phyloP scores from a whole-genome alignment of 2,888 invertebrate genomes.

The Invenusta paracnida region DNA sequence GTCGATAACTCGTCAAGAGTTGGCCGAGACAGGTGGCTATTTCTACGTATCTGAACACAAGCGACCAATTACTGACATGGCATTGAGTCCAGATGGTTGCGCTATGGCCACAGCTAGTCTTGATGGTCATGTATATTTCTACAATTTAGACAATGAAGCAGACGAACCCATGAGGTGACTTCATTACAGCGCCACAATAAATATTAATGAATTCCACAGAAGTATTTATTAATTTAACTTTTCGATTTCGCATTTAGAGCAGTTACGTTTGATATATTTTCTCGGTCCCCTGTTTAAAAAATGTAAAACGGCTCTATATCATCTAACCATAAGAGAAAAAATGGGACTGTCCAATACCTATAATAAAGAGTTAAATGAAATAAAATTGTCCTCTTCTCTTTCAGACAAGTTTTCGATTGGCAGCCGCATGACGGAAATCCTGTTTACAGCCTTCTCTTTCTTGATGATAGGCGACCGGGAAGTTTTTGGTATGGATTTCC shows the following conservation, averaged over 20 bases:
- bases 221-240: no score
- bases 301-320: no score
- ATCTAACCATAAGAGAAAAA: no score
- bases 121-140: constrained; percentile 86
- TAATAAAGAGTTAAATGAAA: no score
- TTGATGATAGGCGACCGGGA: constrained; percentile 68
- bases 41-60: constrained; percentile 45
- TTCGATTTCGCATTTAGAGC: no score
- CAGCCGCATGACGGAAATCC: constrained; percentile 82
- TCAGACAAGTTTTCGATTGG: constrained; percentile 69
- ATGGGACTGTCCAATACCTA: no score
- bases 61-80: constrained; percentile 73
- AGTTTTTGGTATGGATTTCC: background rate
- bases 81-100: constrained; percentile 87
- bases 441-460: constrained; percentile 80
- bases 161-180: constrained; percentile 20
- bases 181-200: no score
- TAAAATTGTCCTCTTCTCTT: no score
- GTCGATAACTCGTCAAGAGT: background rate
- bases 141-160: constrained; percentile 66
- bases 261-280: no score
- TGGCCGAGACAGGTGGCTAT: background rate
- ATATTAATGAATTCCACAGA: no score
- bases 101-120: constrained; percentile 82
- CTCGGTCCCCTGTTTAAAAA: no score